Percentiles rank a stretch among this genome's conserved stretches.
These are phyloP conservation scores for Panagrolaimus sp. DNA, from an alignment of 1,140 invertebrate species.

Conservation along the genomic window DNA sequence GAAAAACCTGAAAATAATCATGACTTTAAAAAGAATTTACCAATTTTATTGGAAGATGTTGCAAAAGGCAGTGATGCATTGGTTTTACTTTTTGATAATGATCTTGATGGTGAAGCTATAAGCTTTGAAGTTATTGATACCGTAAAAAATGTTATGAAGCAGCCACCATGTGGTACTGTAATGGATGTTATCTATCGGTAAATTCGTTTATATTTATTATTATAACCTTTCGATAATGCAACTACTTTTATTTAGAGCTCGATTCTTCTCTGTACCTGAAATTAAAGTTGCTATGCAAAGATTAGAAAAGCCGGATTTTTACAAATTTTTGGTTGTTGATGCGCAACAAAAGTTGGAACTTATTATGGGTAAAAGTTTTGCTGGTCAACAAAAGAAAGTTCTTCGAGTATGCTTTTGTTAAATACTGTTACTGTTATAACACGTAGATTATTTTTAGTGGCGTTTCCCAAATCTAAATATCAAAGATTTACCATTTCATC, in stretches of 20 bases:
- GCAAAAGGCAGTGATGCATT: not conserved
- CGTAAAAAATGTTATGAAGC: not conserved
- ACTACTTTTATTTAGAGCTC: not conserved
- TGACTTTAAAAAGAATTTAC: not conserved
- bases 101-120: constrained; percentile 9
- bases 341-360: not conserved
- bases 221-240: not conserved
- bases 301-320: not conserved
- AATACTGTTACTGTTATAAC: too few species aligned
- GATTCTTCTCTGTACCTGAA: not conserved
- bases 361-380: not conserved
- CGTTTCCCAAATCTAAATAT: constrained; percentile 76
- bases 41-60: not conserved
- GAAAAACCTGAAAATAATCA: too few species aligned
- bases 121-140: not conserved
- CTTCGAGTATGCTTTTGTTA: not conserved
- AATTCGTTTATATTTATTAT: not conserved
- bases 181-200: constrained; percentile 11
- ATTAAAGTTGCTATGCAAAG: not conserved
- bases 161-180: not conserved
- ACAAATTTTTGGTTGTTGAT: not conserved
- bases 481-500: constrained; percentile 94
- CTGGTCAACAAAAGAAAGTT: not conserved
- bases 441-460: not conserved
- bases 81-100: not conserved